Evolutionary conservation across 2,888 invertebrate species (phyloP), one percentile per base, ranked within the genome.

Genomic region (Dicycla oo): DNA sequence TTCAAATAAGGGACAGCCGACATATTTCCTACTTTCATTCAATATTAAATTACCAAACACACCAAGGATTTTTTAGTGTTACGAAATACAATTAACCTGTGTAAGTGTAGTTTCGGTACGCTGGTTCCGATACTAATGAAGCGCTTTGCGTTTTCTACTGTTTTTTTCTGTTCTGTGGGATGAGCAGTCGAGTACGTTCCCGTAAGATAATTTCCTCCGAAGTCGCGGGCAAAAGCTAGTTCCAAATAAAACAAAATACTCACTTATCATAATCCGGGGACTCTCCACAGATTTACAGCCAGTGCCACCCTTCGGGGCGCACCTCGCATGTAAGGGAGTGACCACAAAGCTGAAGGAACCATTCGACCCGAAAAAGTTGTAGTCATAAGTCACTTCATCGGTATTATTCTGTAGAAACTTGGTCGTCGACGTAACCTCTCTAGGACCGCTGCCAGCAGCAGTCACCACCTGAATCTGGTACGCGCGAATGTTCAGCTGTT

Each of bases 281-380:
- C 95, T 95, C 66, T 93, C 91, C 4, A 94, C 92, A 30, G 80
- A 82, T 78, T 86, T 91, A 73, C 95, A 95, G 1, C 82, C 82
- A 72, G 30, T 26, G 15, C 4, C 30, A 0, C 69, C 65, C 11
- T 81, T 82, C 1, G 34, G 18, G 47, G 34, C 60, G 54, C 95
- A 95, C 3, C 70, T 85, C 0, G 84, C 85, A 78, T 95, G 94
- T 30, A 93, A 64, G 0, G 95, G 94, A 0, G 89, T 93, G 8
- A 96, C 94, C 6, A 92, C 86, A 77, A 95, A 96, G 58, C 92
- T 93, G 69, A 91, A 94, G 0, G 89, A 88, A 0, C 95, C 95
- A 2, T 93, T 90, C 2, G 89, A 89, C 0, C 91, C 90, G 5
- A 94, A 79, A 63, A 91, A 89, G 56, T 91, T 90, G 65, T 93